Base-by-base conservation (phyloP, 2,113 vertebrate genomes). In the Halcyon malimbica region DNA sequence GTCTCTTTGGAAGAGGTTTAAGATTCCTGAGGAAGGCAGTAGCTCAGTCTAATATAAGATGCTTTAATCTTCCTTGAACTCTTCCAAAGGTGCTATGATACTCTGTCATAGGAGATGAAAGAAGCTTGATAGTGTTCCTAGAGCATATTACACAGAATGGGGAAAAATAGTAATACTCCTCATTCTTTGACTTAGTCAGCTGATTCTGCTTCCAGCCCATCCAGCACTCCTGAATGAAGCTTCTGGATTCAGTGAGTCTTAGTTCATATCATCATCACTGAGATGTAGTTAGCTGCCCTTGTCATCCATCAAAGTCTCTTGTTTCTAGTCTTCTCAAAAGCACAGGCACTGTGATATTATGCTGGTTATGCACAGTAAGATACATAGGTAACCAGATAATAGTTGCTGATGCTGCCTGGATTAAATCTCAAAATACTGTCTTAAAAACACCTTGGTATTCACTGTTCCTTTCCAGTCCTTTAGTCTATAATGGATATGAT, bases 61-160 rank as follows among this genome's bases (percentile, higher is more conserved):
- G 39, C 54, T 15, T 59, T 67, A 37, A 13, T 57, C 8, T n/a
- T 63, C 20, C 59, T 74, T 69, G 67, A 65, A 54, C 24, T 63
- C 31, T 83, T 83, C 59, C 48, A 68, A 65, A 77, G 26, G 6
- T 83, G 18, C 41, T 67, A 13, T 28, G 26, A 56, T 23, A 71
- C 17, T 76, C 25, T 46, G 8, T 46, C 12, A 23, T 33, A 33
- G 19, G 26, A 74, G 46, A 11, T 23, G 6, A 26, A 65, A 68
- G 24, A 83, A 77, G 46, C 13, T 24, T 44, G 18, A 23, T n/a
- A 51, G 6, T 48, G 6, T 41, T 91, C 10, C 39, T 76, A 21
- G 4, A 67, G 6, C 5, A 16, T 8, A 25, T 37, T 73, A 11
- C 31, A 28, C 1, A 2, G 18, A 62, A 64, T 7, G 0, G 18